Base-by-base conservation (phyloP, 2,797 vertebrate species). In the Enteromius fasciolatus region DNA sequence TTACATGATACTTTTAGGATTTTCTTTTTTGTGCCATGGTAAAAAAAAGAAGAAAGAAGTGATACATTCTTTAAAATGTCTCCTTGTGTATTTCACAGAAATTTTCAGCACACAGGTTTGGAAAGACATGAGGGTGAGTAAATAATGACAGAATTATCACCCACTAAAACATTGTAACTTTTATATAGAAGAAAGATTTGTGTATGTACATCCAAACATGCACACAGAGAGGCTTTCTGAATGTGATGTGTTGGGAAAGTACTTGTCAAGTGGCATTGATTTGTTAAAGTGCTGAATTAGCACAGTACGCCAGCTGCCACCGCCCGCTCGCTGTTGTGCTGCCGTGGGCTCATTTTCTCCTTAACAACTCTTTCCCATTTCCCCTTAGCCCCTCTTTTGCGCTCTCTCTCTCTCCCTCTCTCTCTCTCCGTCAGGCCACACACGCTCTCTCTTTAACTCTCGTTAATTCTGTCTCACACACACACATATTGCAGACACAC, bases 251-350 rank as follows among this genome's bases (percentile, higher is more conserved):
- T 95, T 96, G 76, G 81, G 94, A 97, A 96, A 96, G 95, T 96
- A 93, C 96, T 97, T 95, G 96, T 97, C 96, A 96, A 97, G 97
- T 97, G 96, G 96, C 97, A 97, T 98, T 98, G 97, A 98, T 98
- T 97, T 98, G 96, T 95, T 96, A 97, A 98, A 98, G 95, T 95
- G 97, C 97, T 98, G 97, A 98, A 97, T 97, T 97, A 97, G 97
- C 97, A 97, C 92, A 96, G 93, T 89, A 85, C 92, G 92, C 95
- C 96, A 96, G 96, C 96, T 96, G 96, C 95, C 94, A 92, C 92
- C 92, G 72, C 87, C 88, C 83, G 84, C 86, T 75, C 76, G 89
- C 92, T 90, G 90, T 92, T 92, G 88, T 91, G 89, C 92, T 91
- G 76, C 89, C 68, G 69, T 90, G 92, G 92, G 90, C 91, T 95